These are phyloP conservation scores for Lasioglossum morio DNA, from an alignment of 2,888 invertebrate species.

Conservation along the genomic window DNA sequence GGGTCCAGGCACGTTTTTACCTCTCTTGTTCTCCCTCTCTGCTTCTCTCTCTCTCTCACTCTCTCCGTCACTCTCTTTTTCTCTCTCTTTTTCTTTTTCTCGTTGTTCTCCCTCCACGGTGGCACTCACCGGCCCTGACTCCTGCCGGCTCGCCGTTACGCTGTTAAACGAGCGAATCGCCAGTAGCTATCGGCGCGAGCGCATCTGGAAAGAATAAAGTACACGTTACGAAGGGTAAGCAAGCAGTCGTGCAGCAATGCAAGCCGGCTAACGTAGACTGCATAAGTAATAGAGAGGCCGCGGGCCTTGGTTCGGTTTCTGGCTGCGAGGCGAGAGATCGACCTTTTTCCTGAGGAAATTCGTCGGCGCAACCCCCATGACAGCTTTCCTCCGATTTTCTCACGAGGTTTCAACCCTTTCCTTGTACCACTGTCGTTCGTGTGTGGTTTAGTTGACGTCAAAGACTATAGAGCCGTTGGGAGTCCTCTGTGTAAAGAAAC, in stretches of 20 bases:
- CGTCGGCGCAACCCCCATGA: background rate
- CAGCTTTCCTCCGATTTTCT: background rate
- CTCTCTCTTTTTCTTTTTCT: background rate
- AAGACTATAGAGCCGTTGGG: background rate
- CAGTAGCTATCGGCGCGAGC: constrained; percentile 76
- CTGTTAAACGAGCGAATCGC: constrained; percentile 81
- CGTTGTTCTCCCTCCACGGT: constrained; percentile 28
- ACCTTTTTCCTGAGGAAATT: background rate
- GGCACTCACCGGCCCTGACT: constrained; percentile 64
- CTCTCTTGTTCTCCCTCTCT: background rate
- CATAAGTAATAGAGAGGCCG: constrained; percentile 71
- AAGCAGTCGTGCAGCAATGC: constrained; percentile 73
- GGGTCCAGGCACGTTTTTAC: constrained; percentile 51
- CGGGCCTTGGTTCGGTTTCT: constrained; percentile 15
- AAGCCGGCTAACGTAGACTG: constrained; percentile 70
- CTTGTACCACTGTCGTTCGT: background rate
- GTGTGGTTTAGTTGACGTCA: background rate
- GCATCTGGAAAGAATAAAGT: constrained; percentile 78
- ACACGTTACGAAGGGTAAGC: constrained; percentile 77
- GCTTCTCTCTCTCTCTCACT: background rate
- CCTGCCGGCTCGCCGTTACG: constrained; percentile 74
- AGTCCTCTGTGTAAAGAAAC: background rate
- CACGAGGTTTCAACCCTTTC: background rate
- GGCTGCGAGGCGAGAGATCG: background rate
- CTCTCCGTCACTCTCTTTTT: background rate